Evolutionary conservation across 2,888 invertebrate genomes (phyloP), one percentile per base, ranked within the genome.

Genomic region (Limenitis camilla): DNA sequence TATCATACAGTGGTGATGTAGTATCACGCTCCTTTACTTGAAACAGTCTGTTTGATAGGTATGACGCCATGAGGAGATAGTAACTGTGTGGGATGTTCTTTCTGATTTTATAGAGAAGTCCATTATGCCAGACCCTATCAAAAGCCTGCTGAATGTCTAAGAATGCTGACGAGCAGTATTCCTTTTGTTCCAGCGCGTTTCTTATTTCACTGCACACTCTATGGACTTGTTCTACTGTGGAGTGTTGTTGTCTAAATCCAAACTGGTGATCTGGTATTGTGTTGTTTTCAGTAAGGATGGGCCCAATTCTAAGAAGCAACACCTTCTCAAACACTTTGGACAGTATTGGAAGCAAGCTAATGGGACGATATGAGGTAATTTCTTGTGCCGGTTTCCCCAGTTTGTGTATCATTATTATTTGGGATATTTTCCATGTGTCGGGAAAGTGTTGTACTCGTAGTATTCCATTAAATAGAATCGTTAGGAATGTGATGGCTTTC

Each of bases 401-500:
- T 43, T 53, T 53, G 5, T 27, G 53, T 39, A 49, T 49, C 42
- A 49, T 27, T 41, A 29, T 28, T n/a, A 44, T 33, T 40, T 45
- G 41, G 30, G 41, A 42, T 31, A 31, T 31, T 30, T 41, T 41
- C 31, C 41, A 31, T 10, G 31, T 9, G n/a, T 10, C 8, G 7
- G 41, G 41, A 41, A 41, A 41, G 33, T 40, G 6, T 3, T 42
- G 42, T 9, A 42, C 42, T 45, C 56, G 45, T 0, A 61, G 10
- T 5, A 56, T 56, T 1, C 38, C 49, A 46, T 63, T 61, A 30
- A 53, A 59, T 0, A 61, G 19, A 8, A 27, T 6, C 2, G 33
- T 56, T 6, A 62, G 42, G 33, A 47, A 59, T 1, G 51, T 33
- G 27, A 64, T 44, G 4, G 48, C 60, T 40, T 58, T 60, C 30